Conservation (phyloP, 2,888 invertebrate species). For the Ecliptopera silaceata region DNA sequence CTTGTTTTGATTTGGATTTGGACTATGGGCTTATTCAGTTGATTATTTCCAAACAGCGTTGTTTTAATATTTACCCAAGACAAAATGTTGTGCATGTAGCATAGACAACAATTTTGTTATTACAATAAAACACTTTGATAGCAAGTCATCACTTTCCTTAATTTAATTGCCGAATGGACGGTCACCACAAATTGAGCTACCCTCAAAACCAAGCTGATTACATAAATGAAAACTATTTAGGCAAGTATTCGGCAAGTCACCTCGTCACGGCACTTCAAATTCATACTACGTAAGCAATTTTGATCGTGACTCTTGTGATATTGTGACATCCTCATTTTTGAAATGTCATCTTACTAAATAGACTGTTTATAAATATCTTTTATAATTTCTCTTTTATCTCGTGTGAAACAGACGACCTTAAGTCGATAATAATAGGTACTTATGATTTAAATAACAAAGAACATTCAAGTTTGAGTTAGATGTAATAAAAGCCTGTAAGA, state of each 20-base stretch:
- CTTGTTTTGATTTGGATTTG: too few relatives aligned
- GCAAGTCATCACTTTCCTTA: constrained; percentile 4
- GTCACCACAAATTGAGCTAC: constrained; percentile 1
- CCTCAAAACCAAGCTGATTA: constrained; percentile 9
- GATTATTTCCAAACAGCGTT: too few relatives aligned
- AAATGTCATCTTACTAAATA: constrained; percentile 1
- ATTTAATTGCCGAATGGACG: constrained; percentile 3
- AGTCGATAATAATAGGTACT: not conserved
- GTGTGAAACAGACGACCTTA: not conserved
- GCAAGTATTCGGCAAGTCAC: constrained; percentile 12
- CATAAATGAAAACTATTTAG: constrained; percentile 9
- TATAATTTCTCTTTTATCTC: not conserved
- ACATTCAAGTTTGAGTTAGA: not conserved
- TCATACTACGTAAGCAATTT: constrained; percentile 10
- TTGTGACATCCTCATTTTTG: not conserved
- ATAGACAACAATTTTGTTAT: too few relatives aligned
- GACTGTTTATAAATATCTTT: constrained; percentile 1
- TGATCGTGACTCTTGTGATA: not conserved
- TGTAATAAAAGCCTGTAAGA: constrained; percentile 1
- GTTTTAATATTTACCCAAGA: too few relatives aligned
- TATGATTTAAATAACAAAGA: not conserved
- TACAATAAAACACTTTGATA: too few relatives aligned
- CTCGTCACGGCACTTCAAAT: constrained; percentile 8
- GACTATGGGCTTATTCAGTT: too few relatives aligned
- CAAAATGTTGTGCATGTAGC: too few relatives aligned